phyloP scores from a whole-genome alignment of 2,888 invertebrate species.

The Pristionchus fissidentatus region DNA sequence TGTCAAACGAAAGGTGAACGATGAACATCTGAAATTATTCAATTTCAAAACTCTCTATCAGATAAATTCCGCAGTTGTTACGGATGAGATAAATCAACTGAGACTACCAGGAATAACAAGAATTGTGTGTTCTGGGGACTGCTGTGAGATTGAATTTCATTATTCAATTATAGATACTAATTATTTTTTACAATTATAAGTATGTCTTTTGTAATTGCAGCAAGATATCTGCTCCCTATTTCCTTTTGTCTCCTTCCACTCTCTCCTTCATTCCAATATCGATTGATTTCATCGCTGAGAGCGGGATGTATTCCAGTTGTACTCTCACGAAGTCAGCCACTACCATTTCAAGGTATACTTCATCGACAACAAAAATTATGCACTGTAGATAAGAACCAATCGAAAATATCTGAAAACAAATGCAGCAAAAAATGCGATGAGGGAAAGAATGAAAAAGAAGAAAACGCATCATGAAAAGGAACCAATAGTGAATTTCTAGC shows the following conservation, averaged over 20 bases:
- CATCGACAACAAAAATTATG: no score
- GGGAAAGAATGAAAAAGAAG: no score
- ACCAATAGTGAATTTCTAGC: no score
- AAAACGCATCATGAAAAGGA: no score
- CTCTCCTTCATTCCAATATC: neutral
- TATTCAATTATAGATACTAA: neutral
- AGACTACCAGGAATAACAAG: neutral
- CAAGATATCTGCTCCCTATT: neutral
- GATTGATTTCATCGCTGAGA: neutral
- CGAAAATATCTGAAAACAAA: no score
- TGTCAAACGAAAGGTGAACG: neutral
- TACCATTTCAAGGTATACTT: conserved; percentile 15
- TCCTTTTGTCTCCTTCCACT: conserved; percentile 10
- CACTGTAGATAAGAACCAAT: no score
- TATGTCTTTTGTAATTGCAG: no score
- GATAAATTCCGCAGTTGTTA: neutral
- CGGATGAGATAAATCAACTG: neutral
- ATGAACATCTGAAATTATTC: neutral
- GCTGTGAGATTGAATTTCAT: neutral
- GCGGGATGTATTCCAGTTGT: conserved; percentile 15
- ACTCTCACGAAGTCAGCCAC: neutral
- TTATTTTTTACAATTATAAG: neutral
- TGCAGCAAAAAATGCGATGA: no score
- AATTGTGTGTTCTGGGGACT: neutral
- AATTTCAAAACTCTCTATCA: no score